Evolutionary conservation across 2,113 vertebrate species (phyloP).

Genomic region (Cyprinodon variegatus): DNA sequence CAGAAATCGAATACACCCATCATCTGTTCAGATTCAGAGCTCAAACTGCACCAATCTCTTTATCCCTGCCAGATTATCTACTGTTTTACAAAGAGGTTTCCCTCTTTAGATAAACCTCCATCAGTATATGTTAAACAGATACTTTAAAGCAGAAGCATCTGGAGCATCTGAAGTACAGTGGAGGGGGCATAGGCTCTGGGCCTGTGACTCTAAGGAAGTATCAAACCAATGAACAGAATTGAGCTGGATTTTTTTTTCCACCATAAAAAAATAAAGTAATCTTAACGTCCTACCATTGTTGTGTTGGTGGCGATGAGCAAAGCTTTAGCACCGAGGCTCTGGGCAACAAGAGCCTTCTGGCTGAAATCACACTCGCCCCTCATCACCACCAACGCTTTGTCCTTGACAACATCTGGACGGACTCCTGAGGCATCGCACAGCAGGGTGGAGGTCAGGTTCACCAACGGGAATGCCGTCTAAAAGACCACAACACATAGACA

Average conservation of each 20-base stretch:
- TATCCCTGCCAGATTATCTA: too few relatives aligned
- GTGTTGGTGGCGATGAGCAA: constrained; percentile 85
- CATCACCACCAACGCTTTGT: constrained; percentile 86
- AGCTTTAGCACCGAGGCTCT: constrained; percentile 78
- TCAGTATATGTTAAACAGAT: too few relatives aligned
- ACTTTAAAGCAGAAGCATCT: too few relatives aligned
- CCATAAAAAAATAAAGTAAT: neutral
- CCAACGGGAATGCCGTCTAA: constrained; percentile 78
- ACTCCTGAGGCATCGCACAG: constrained; percentile 83
- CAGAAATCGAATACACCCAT: too few relatives aligned
- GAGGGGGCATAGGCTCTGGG: too few relatives aligned
- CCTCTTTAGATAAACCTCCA: too few relatives aligned
- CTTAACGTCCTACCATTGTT: constrained; percentile 77
- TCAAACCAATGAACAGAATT: too few relatives aligned
- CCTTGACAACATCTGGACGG: constrained; percentile 69
- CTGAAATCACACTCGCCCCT: constrained; percentile 83
- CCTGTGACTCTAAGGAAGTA: too few relatives aligned
- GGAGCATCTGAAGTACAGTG: too few relatives aligned
- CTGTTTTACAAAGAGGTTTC: too few relatives aligned
- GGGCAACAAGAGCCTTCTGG: constrained; percentile 87
- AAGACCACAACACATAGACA: neutral
- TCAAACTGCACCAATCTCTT: too few relatives aligned
- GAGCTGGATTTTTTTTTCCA: neutral
- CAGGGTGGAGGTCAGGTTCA: constrained; percentile 79
- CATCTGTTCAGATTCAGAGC: too few relatives aligned